A percentile compares a stretch with the other conserved stretches of the same genome.
Conservation (phyloP, 2,113 vertebrate species). For the Stigmatopora argus region DNA sequence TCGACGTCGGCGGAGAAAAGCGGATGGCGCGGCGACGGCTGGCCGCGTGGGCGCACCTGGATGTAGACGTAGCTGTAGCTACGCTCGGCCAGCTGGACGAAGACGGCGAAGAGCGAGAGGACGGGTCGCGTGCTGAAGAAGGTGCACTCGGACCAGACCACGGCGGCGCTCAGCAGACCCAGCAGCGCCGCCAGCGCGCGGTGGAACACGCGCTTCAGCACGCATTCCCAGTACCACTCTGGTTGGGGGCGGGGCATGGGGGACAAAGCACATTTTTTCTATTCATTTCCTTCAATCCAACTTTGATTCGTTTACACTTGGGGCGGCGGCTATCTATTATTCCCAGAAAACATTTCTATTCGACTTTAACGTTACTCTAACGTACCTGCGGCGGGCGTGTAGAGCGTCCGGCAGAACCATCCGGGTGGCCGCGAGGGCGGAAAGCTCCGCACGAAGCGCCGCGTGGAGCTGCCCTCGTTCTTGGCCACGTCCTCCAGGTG, state of each 20-base stretch:
- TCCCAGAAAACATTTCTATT: too few species aligned
- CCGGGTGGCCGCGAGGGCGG: conserved; percentile 74
- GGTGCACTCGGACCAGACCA: conserved; percentile 98
- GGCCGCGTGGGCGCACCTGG: conserved; percentile 67
- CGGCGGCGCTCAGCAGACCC: conserved; percentile 82
- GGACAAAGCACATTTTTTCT: too few species aligned
- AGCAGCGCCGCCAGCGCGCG: conserved; percentile 82
- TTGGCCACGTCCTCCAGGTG: conserved; percentile 93
- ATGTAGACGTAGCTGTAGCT: conserved; percentile 98
- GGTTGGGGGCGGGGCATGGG: too few species aligned
- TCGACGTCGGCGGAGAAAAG: too few species aligned
- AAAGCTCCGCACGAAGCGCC: conserved; percentile 87
- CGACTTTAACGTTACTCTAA: too few species aligned
- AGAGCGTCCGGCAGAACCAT: conserved; percentile 82
- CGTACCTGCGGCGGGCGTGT: conserved; percentile 83
- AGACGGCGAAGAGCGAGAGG: conserved; percentile 90
- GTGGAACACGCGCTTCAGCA: conserved; percentile 86
- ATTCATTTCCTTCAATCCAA: too few species aligned
- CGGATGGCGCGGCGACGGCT: too few species aligned
- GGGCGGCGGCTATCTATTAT: neutral
- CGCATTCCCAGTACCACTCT: conserved; percentile 97
- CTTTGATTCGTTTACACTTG: too few species aligned
- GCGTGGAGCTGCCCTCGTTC: conserved; percentile 85
- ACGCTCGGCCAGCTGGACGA: conserved; percentile 90
- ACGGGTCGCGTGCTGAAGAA: conserved; percentile 95